Conservation (phyloP, 2,113 vertebrate genomes). For the Montifringilla adamsi region DNA sequence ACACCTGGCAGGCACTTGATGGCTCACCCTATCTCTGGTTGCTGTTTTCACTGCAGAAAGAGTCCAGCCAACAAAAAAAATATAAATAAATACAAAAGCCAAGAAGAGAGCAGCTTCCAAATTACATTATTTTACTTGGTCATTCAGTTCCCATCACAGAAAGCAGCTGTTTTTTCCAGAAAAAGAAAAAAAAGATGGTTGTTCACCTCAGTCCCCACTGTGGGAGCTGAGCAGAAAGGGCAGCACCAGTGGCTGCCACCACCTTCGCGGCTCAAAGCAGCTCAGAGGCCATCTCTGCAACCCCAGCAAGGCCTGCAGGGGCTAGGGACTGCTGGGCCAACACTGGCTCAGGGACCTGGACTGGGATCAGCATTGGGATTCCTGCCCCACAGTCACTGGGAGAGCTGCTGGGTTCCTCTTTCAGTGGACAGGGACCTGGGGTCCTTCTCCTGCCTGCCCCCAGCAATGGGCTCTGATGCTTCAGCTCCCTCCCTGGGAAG, state of each 20-base stretch:
- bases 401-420: not conserved
- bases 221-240: not conserved
- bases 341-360: not conserved
- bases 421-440: accelerated
- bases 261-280: not conserved
- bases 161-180: not conserved
- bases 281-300: not conserved
- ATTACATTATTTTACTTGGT: not conserved
- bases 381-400: not conserved
- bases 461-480: not conserved
- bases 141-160: not conserved
- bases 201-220: not conserved
- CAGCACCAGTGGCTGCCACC: not conserved
- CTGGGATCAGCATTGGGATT: not conserved
- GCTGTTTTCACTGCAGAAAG: not conserved
- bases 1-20: not conserved
- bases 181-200: not conserved
- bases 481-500: not conserved
- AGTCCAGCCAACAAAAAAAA: not conserved
- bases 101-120: constrained; percentile 2
- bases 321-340: not conserved
- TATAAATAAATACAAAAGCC: not conserved
- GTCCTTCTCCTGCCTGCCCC: not conserved
- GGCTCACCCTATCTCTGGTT: not conserved
- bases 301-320: not conserved